A percentile compares a stretch with the other conserved stretches of the same genome.
Evolutionary conservation across 2,888 invertebrate genomes (phyloP).

Genomic region (Bibio marci): DNA sequence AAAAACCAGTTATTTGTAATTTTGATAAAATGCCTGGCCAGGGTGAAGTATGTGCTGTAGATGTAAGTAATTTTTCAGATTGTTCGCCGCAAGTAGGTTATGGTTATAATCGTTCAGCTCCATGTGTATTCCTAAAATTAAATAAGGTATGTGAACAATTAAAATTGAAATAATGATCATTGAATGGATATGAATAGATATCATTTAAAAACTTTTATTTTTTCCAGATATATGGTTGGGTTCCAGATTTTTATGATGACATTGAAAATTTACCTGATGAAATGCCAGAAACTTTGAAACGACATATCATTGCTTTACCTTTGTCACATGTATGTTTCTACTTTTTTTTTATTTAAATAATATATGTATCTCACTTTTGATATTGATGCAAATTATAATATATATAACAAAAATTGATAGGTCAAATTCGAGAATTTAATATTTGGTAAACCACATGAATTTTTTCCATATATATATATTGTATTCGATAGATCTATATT

Average conservation of each 20-base stretch:
- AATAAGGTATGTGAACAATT: conserved; percentile 43
- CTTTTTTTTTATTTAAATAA: too few relatives aligned
- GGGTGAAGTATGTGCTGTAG: conserved; percentile 37
- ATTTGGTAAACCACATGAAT: conserved; percentile 33
- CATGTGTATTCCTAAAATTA: conserved; percentile 71
- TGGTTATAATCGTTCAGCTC: conserved; percentile 55
- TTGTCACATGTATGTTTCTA: too few relatives aligned
- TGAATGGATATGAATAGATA: not conserved
- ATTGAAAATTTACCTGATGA: conserved; percentile 33
- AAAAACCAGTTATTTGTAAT: conserved; percentile 36
- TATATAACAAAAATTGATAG: too few relatives aligned
- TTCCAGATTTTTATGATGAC: conserved; percentile 43
- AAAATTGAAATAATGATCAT: conserved; percentile 5
- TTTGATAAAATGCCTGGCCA: conserved; percentile 29
- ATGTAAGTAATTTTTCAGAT: conserved; percentile 28
- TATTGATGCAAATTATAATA: too few relatives aligned
- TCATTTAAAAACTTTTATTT: conserved; percentile 11
- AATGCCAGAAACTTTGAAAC: conserved; percentile 47
- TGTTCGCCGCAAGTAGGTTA: conserved; percentile 37
- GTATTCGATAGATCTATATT: too few relatives aligned
- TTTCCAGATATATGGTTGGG: conserved; percentile 54
- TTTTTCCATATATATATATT: conserved; percentile 11
- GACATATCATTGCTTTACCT: too few relatives aligned
- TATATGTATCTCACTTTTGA: too few relatives aligned
- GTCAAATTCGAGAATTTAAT: too few relatives aligned